These are phyloP conservation scores for Andrena hattorfiana DNA, from an alignment of 2,888 invertebrate species.

Conservation along the genomic window DNA sequence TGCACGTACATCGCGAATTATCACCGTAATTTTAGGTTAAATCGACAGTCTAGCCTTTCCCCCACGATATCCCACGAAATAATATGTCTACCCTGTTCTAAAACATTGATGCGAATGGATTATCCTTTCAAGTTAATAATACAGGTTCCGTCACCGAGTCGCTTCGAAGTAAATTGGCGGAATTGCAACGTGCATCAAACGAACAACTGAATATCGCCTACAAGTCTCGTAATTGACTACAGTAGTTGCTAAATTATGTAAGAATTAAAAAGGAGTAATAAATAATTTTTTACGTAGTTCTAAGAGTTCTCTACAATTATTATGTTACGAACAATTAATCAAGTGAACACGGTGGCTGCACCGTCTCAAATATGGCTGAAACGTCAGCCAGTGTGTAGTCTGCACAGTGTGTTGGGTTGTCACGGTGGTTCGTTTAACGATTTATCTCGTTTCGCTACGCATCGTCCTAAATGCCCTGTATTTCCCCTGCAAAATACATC, in stretches of 20 bases:
- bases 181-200: constrained; percentile 27
- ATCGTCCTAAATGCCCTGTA: constrained; percentile 20
- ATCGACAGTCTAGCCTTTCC: not conserved
- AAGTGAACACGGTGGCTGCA: constrained; percentile 44
- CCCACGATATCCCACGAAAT: not conserved
- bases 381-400: constrained; percentile 61
- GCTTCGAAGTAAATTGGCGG: constrained; percentile 20
- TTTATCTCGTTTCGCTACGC: constrained; percentile 35
- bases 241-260: not conserved
- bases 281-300: not conserved
- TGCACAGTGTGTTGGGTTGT: constrained; percentile 31
- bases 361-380: constrained; percentile 67
- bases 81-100: not conserved
- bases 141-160: not conserved
- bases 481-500: not conserved
- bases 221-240: not conserved
- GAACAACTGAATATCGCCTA: constrained; percentile 34
- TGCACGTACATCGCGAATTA: not conserved
- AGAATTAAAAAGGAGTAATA: not conserved
- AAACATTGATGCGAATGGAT: constrained; percentile 3
- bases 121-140: constrained; percentile 7
- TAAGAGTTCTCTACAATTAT: not conserved
- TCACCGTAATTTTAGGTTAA: not conserved
- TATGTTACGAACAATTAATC: constrained; percentile 31
- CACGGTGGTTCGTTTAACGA: constrained; percentile 24